Base-by-base conservation (phyloP, 1,140 invertebrate genomes). In the Ganaspis sp. region DNA sequence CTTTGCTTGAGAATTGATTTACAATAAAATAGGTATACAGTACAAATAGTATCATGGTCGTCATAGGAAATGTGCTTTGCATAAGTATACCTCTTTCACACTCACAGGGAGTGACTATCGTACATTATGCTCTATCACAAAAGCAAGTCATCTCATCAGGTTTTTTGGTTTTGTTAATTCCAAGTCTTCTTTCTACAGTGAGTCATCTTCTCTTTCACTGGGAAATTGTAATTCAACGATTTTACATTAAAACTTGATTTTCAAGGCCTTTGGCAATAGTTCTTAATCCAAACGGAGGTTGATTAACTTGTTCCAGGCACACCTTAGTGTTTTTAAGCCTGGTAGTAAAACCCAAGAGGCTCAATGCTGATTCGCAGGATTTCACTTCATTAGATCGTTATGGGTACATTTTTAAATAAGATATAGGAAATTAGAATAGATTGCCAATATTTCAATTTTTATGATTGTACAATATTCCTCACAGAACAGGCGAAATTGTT, bases 261-360 rank as follows among this genome's bases (percentile, higher is more conserved):
- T 64, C 58, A 64, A 64, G 58, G 58, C 58, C 58, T 64, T 64
- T 29, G 26, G 58, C 26, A 64, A 64, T 64, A 64, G 23, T 64
- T 64, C 23, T 64, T 29, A 64, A 64, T 64, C 23, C 58, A 4
- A 64, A 34, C 58, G 23, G 23, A 64, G 58, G 58, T 64, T 64
- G 58, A 64, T 64, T 64, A 64, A 29, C 58, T 64, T 29, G 58
- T 29, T 64, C 15, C 58, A 64, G 58, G 15, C 58, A 64, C 58
- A 64, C 58, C 58, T 64, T 64, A 64, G 54, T 58, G 53, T 58
- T 26, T 58, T 64, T 64, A 64, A 64, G 15, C 58, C 23, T 64
- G 21, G 23, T 29, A 64, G 26, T 64, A 64, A 58, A 64, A 29
- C 6, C 23, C 23, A 29, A 64, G 58, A 64, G 23, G 23, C 58